Base-by-base conservation (phyloP, 2,113 vertebrate species). In the Labrus mixtus region DNA sequence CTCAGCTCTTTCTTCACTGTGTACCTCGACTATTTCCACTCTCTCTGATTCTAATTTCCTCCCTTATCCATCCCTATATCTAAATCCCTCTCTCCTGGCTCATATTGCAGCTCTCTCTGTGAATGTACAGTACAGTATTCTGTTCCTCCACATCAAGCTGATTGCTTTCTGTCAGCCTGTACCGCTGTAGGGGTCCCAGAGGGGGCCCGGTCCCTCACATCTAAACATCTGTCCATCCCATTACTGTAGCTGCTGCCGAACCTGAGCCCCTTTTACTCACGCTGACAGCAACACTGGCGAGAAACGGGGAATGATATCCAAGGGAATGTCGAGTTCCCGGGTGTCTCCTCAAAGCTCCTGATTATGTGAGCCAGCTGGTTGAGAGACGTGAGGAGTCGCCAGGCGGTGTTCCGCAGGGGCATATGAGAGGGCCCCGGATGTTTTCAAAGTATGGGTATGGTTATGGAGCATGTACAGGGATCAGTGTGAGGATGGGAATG, bases 151-250 rank as follows among this genome's bases (percentile, higher is more conserved):
- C 89, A 92, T 93, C 88, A 90, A 90, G 85, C 91, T 92, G 91
- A 93, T 93, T 91, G 87, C 89, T 87, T 89, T 92, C 88, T 92
- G 92, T 93, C 90, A 90, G 81, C 45, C 86, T 57, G 69, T 58
- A 57, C 78, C 19, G 68, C 88, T 77, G 76, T 39, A 55, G 77
- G 64, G 77, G 81, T 68, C 90, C 77, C 76, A 33, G 17, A 62
- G 78, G 80, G 80, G 76, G 15, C 67, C 64, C 9, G 37, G 77
- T 77, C 75, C 83, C 80, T 90, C 85, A 89, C 89, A 88, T 93
- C 87, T 90, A 91, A 92, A 92, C 92, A 93, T 93, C 92, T 93
- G 92, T 92, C 92, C 88, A 87, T 92, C 77, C 86, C 92, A 92
- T 93, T 91, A 93, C 82, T 36, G 48, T 72, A 70, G 75, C 70